Evolutionary conservation across 2,888 invertebrate genomes (phyloP).

Genomic region (Caenorhabditis sp.): DNA sequence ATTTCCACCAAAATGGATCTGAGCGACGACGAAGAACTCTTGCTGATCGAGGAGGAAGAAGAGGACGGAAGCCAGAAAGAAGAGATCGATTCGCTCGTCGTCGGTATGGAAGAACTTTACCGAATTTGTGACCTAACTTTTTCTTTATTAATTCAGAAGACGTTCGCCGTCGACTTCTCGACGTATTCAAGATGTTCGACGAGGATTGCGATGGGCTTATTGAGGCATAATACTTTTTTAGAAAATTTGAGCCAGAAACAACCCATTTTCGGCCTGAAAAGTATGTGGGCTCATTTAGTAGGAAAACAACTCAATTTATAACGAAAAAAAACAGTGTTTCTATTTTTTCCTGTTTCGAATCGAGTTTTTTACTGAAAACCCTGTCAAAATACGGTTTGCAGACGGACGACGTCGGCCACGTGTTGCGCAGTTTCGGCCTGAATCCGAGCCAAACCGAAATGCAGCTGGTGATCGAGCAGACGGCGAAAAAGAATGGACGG

Average conservation of each 20-base stretch:
- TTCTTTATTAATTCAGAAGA: slow-evolving; percentile 41
- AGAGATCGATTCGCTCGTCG: slow-evolving; percentile 38
- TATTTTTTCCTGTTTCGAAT: too few relatives aligned
- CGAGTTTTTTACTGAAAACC: too few relatives aligned
- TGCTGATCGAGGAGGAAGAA: slow-evolving; percentile 44
- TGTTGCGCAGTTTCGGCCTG: slow-evolving; percentile 58
- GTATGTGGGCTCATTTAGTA: too few relatives aligned
- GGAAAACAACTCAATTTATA: too few relatives aligned
- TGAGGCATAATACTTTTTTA: too few relatives aligned
- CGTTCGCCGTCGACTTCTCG: slow-evolving; percentile 48
- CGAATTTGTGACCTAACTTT: too few relatives aligned
- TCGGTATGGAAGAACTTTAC: too few relatives aligned
- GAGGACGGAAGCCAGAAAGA: slow-evolving; percentile 36
- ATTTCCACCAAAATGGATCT: too few relatives aligned
- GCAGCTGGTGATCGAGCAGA: slow-evolving; percentile 46
- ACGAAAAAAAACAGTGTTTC: too few relatives aligned
- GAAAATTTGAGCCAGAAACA: too few relatives aligned
- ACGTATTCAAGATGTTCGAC: slow-evolving; percentile 63
- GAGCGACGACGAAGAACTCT: slow-evolving; percentile 41
- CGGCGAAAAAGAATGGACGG: slow-evolving; percentile 36
- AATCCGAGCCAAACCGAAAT: slow-evolving; percentile 56
- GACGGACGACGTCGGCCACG: slow-evolving; percentile 54
- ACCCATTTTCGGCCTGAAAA: too few relatives aligned
- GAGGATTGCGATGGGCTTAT: slow-evolving; percentile 63
- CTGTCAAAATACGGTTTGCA: too few relatives aligned